phyloP scores from a whole-genome alignment of 2,888 invertebrate species.

The Thalpophila matura region DNA sequence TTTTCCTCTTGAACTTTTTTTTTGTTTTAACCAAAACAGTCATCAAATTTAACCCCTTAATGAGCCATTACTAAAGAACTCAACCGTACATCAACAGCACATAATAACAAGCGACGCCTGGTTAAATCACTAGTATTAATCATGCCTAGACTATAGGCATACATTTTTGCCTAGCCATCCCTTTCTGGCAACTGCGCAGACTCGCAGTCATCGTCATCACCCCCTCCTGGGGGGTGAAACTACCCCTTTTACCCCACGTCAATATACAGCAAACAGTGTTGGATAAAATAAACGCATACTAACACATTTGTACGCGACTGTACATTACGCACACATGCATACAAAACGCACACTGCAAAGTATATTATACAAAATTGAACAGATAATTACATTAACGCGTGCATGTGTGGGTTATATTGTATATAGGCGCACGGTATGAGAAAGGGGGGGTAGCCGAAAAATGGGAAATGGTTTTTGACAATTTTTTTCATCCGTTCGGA shows the following conservation, averaged over 20 bases:
- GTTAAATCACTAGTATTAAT: slow-evolving; percentile 77
- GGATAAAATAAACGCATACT: slow-evolving; percentile 84
- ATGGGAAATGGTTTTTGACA: slow-evolving; percentile 73
- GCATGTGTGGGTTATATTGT: slow-evolving; percentile 49
- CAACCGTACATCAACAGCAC: slow-evolving; percentile 52
- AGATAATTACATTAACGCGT: slow-evolving; percentile 85
- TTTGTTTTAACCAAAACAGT: neutral
- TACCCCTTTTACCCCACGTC: slow-evolving; percentile 70
- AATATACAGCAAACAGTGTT: slow-evolving; percentile 83
- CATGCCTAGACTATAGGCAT: slow-evolving; percentile 70
- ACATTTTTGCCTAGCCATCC: slow-evolving; percentile 75
- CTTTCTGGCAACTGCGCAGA: slow-evolving; percentile 83
- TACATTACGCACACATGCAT: slow-evolving; percentile 49
- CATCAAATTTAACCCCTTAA: slow-evolving; percentile 32
- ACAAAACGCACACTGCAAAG: slow-evolving; percentile 59
- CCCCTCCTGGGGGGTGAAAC: slow-evolving; percentile 64
- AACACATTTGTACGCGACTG: slow-evolving; percentile 13
- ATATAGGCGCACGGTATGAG: slow-evolving; percentile 54
- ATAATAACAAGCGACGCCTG: slow-evolving; percentile 68
- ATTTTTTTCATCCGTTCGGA: slow-evolving; percentile 68
- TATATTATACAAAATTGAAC: slow-evolving; percentile 85
- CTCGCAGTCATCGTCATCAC: slow-evolving; percentile 85
- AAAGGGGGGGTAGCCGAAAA: slow-evolving; percentile 66
- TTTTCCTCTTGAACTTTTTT: neutral
- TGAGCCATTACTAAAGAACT: slow-evolving; percentile 35